Conservation (phyloP, 2,888 invertebrate genomes). For the Junonia oenone region DNA sequence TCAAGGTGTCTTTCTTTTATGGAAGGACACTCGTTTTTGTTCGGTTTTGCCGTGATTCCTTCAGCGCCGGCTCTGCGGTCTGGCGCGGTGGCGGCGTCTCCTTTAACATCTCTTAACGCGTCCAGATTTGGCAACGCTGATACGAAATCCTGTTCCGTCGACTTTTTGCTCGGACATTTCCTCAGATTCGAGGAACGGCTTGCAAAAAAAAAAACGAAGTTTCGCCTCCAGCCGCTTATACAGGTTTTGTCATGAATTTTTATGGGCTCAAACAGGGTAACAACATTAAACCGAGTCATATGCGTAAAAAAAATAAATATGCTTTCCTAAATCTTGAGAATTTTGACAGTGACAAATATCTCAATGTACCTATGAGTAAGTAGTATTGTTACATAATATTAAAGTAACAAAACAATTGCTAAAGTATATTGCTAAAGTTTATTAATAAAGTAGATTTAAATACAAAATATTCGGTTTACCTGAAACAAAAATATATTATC, state of each 20-base stretch:
- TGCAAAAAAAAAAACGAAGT: constrained; percentile 66
- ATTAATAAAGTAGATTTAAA: no score
- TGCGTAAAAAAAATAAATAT: constrained; percentile 44
- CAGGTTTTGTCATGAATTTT: constrained; percentile 76
- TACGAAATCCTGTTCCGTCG: constrained; percentile 73
- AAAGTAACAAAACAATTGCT: no score
- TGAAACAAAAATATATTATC: no score
- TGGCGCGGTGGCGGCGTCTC: constrained; percentile 56
- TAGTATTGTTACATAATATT: no score
- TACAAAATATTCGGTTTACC: no score
- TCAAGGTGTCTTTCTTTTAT: constrained; percentile 40
- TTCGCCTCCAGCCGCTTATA: constrained; percentile 70
- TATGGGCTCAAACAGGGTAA: constrained; percentile 59
- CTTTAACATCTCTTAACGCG: constrained; percentile 76
- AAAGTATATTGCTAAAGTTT: no score
- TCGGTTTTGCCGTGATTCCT: constrained; percentile 44
- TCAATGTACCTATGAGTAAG: no score
- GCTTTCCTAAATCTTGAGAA: background rate
- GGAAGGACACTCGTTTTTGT: constrained; percentile 38
- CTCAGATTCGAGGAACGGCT: constrained; percentile 71
- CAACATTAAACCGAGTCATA: constrained; percentile 57
- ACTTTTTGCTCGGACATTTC: constrained; percentile 72
- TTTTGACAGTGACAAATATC: background rate
- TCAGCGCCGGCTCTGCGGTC: constrained; percentile 44
- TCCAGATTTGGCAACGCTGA: constrained; percentile 75